These are phyloP conservation scores for Hipposideros larvatus DNA, from an alignment of 2,797 vertebrate genomes.

Conservation along the genomic window DNA sequence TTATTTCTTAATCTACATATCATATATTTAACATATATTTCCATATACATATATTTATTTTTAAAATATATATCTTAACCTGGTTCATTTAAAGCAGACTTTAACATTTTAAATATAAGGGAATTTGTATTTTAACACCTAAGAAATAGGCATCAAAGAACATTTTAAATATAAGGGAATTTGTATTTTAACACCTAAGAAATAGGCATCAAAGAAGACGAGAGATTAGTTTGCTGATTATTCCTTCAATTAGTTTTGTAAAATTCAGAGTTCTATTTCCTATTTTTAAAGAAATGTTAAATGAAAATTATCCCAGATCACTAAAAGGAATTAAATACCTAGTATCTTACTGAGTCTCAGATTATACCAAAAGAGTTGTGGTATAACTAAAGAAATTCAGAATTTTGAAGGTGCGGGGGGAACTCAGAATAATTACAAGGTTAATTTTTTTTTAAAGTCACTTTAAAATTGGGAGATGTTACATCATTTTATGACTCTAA, in stretches of 20 bases:
- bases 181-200: conserved; percentile 43
- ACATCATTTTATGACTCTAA: conserved; percentile 16
- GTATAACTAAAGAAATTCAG: conserved; percentile 52
- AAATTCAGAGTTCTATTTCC: conserved; percentile 40
- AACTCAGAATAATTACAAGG: background rate
- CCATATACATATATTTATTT: background rate
- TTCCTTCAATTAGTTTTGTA: conserved; percentile 13
- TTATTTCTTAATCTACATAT: background rate
- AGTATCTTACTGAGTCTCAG: background rate
- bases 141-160: conserved; percentile 40
- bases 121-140: conserved; percentile 29
- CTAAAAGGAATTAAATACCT: background rate
- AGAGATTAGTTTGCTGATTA: conserved; percentile 5
- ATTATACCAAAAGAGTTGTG: background rate
- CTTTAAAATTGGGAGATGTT: conserved; percentile 29
- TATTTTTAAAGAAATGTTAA: conserved; percentile 33
- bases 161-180: background rate
- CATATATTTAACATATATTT: background rate
- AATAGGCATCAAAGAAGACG: conserved; percentile 16
- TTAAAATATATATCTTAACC: background rate
- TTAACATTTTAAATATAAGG: conserved; percentile 38
- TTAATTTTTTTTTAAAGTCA: background rate
- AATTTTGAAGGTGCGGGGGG: background rate
- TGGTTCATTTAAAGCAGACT: conserved; percentile 24
- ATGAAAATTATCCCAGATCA: background rate